phyloP scores from a whole-genome alignment of 2,888 invertebrate genomes.

The Epinotia demarniana region DNA sequence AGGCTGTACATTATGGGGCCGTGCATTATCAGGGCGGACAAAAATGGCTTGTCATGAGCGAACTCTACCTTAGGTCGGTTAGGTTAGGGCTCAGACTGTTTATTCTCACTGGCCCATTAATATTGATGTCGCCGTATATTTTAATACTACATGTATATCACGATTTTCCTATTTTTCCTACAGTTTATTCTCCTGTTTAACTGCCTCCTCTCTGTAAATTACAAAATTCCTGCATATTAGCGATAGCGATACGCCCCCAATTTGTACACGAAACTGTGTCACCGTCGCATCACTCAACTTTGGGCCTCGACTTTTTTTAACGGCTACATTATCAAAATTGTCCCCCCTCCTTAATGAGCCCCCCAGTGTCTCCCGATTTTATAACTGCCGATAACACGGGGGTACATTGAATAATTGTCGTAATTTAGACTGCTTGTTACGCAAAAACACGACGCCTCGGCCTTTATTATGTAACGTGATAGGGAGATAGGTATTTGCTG shows the following conservation, averaged over 20 bases:
- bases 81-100: no score
- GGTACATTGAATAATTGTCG: constrained; percentile 83
- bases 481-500: constrained; percentile 47
- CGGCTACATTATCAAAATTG: constrained; percentile 50
- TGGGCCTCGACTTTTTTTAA: constrained; percentile 45
- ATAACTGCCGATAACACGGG: constrained; percentile 73
- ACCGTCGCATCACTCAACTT: constrained; percentile 47
- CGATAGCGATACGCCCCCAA: constrained; percentile 38
- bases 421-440: constrained; percentile 80
- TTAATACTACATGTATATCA: background rate
- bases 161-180: background rate
- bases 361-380: constrained; percentile 47
- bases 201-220: background rate
- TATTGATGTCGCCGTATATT: background rate
- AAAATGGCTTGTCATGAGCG: no score
- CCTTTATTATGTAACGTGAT: constrained; percentile 72
- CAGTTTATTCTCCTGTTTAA: background rate
- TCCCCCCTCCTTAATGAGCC: constrained; percentile 43
- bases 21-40: no score
- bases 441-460: constrained; percentile 73
- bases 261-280: constrained; percentile 42
- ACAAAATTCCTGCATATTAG: constrained; percentile 26
- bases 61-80: no score
- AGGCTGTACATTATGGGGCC: no score
- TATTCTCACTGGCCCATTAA: no score